A percentile compares a stretch with the other conserved stretches of the same genome.
These are phyloP conservation scores for Hirundichthys speculiger DNA, from an alignment of 2,113 vertebrate genomes.

Conservation along the genomic window DNA sequence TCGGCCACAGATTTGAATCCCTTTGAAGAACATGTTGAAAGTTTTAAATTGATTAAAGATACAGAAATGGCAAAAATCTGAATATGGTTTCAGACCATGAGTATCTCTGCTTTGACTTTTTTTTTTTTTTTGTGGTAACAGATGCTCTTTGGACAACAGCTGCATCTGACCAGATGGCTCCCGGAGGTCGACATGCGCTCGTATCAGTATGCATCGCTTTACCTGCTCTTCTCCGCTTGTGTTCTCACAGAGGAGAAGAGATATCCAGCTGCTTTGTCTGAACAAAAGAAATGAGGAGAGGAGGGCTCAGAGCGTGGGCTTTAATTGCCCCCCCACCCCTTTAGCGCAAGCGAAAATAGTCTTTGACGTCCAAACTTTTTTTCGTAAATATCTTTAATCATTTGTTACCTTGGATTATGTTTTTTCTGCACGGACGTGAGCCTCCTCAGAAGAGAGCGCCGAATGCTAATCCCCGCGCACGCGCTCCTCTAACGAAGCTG, in stretches of 20 bases:
- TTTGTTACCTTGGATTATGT: constrained; percentile 1
- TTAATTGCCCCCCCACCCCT: neutral
- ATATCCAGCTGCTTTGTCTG: constrained; percentile 10
- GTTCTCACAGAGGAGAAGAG: neutral
- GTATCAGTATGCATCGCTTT: constrained; percentile 33
- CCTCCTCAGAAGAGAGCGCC: constrained; percentile 5
- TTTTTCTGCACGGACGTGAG: neutral
- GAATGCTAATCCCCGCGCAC: constrained; percentile 1
- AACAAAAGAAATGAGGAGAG: constrained; percentile 20
- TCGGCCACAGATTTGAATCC: neutral
- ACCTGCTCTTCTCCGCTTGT: constrained; percentile 7
- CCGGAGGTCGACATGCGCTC: constrained; percentile 23
- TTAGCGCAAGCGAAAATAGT: neutral
- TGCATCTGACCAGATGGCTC: constrained; percentile 27
- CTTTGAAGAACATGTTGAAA: neutral
- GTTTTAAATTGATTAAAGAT: too few species aligned
- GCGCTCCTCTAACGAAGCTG: constrained; percentile 1
- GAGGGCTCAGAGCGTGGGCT: neutral
- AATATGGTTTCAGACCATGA: neutral
- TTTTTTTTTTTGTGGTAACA: too few species aligned
- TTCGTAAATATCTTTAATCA: neutral
- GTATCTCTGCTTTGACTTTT: neutral
- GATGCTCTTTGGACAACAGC: constrained; percentile 24
- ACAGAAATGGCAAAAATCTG: neutral
- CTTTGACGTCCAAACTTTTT: neutral